These are phyloP conservation scores for Phyllotreta striolata DNA, from an alignment of 2,888 invertebrate species.

Conservation along the genomic window DNA sequence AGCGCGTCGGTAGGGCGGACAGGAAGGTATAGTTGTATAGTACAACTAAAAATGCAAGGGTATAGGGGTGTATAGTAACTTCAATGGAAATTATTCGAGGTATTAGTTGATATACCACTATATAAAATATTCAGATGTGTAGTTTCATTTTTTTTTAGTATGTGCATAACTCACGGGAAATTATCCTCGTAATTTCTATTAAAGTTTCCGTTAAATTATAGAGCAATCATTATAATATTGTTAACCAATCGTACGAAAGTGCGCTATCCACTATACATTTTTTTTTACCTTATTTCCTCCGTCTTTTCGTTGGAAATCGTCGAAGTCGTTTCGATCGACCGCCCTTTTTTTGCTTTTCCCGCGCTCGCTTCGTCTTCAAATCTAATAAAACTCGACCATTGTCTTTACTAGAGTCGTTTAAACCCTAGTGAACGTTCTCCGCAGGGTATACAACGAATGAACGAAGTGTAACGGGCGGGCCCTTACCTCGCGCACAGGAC, in stretches of 20 bases:
- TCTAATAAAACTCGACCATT: constrained; percentile 29
- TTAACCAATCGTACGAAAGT: no score
- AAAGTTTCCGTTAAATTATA: no score
- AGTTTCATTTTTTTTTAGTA: no score
- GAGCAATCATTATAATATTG: no score
- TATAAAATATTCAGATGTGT: no score
- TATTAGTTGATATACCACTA: no score
- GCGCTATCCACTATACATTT: constrained; percentile 1
- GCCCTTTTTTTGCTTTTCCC: background rate
- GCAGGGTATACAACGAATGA: constrained; percentile 9
- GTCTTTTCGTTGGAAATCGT: background rate
- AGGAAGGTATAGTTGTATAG: no score
- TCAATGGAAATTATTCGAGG: no score
- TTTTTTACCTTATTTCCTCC: constrained; percentile 19
- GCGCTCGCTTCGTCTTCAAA: constrained; percentile 8
- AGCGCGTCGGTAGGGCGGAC: constrained; percentile 11
- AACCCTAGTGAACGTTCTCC: constrained; percentile 12
- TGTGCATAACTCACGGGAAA: background rate
- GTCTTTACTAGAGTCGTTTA: constrained; percentile 28
- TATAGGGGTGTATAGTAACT: no score
- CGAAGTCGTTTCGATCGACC: constrained; percentile 4
- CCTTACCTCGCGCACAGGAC: constrained; percentile 4
- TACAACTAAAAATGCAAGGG: no score
- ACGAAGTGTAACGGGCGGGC: constrained; percentile 5
- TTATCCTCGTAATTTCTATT: no score